Base-by-base conservation (phyloP, 2,888 invertebrate species). In the Agriotes lineatus region DNA sequence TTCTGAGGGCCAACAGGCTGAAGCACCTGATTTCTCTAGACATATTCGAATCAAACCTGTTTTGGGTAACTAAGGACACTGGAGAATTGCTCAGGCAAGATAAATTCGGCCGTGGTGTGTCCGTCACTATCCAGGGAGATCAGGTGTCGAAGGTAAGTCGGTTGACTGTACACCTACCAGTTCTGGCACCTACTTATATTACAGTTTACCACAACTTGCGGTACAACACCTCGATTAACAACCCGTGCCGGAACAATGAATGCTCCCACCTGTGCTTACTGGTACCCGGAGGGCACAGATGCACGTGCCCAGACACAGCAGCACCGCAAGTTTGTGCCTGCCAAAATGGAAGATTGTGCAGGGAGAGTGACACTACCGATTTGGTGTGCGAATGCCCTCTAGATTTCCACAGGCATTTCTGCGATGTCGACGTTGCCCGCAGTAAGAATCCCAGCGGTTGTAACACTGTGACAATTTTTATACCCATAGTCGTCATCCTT, bases 61-160 rank as follows among this genome's bases (percentile, higher is more conserved):
- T 93, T 85, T 99, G 97, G 97, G 90, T 95, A n/a, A 95, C 97
- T 0, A 88, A 93, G 63, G 93, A 95, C 77, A 90, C 93, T 0
- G 97, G 97, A 0, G 95, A 96, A 79, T 86, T 99, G 4, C 87
- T 95, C 54, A 89, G 90, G 19, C 96, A 97, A 83, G 97, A 99
- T 83, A 99, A 99, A 86, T 99, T 99, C 85, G 99, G 99, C 0
- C 87, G 97, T 56, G 97, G 97, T 9, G 95, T 97, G 71, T 93
- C 95, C 39, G 92, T 93, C 50, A 87, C 91, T 0, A 87, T 99
- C 18, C 92, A 95, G 70, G 91, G 90, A 76, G 93, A 96, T 80
- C 95, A 14, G 93, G 93, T 67, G 90, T 99, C 1, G 94, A 93
- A 87, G 90, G 91, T 91, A 80, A 76, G 68, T 1, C 5, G 3